Evolutionary conservation across 2,797 vertebrate genomes (phyloP).

Genomic region (Serranus cabrilla): DNA sequence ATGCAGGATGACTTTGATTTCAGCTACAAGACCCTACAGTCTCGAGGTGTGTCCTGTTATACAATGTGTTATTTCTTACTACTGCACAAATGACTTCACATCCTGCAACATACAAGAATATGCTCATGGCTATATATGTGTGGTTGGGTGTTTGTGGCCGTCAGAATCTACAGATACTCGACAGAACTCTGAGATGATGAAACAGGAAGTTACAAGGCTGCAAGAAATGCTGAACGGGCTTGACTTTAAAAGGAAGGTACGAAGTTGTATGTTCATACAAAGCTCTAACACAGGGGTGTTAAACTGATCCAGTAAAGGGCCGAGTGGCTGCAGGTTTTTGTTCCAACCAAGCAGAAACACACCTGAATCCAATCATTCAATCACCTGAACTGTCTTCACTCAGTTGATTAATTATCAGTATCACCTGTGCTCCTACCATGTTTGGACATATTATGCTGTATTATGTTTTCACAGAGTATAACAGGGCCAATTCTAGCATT

Average conservation of each 20-base stretch:
- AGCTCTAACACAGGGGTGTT: too few species aligned
- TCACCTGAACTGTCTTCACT: too few species aligned
- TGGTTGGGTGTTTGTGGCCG: slow-evolving; percentile 20
- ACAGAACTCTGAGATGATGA: slow-evolving; percentile 88
- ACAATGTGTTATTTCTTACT: neutral
- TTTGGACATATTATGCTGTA: too few species aligned
- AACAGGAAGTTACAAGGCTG: slow-evolving; percentile 92
- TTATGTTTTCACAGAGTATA: too few species aligned
- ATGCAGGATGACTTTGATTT: slow-evolving; percentile 99
- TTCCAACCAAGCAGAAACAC: too few species aligned
- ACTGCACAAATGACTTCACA: neutral
- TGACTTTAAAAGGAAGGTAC: slow-evolving; percentile 96
- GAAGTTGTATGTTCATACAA: neutral
- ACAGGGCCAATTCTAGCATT: too few species aligned
- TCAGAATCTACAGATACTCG: slow-evolving; percentile 88
- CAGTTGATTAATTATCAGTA: too few species aligned
- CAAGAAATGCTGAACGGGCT: slow-evolving; percentile 96
- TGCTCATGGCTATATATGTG: neutral
- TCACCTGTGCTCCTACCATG: too few species aligned
- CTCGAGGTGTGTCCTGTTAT: slow-evolving; percentile 87
- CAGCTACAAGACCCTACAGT: slow-evolving; percentile 96
- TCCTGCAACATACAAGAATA: neutral
- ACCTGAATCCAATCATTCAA: too few species aligned
- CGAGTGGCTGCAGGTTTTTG: too few species aligned
- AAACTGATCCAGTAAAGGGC: too few species aligned